phyloP scores from a whole-genome alignment of 1,140 invertebrate genomes.

The Drosophila mauritiana region DNA sequence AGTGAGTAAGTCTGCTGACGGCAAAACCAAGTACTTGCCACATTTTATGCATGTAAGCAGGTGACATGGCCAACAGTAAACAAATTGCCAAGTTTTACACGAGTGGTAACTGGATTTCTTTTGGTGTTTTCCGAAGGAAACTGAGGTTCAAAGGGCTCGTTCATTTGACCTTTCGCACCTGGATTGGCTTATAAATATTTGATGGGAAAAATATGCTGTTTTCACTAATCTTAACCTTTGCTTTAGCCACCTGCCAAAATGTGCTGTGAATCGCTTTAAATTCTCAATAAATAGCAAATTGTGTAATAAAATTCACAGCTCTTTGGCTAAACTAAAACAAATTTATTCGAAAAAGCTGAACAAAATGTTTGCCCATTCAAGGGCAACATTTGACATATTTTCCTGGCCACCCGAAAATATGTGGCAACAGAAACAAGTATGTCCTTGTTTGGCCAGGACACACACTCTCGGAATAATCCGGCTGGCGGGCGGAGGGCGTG shows the following conservation, averaged over 20 bases:
- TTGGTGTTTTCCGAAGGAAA: neutral
- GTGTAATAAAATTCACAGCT: neutral
- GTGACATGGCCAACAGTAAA: constrained; percentile 2
- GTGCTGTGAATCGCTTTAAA: no score
- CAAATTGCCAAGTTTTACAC: constrained; percentile 8
- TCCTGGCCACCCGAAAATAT: neutral
- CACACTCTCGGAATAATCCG: neutral
- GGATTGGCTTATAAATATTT: neutral
- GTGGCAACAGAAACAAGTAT: neutral
- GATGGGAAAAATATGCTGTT: neutral
- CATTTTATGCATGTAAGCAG: constrained; percentile 8
- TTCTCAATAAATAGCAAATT: no score
- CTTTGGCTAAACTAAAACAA: neutral
- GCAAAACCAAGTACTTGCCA: constrained; percentile 4
- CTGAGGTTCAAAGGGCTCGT: neutral
- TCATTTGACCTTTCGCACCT: neutral
- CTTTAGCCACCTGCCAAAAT: no score
- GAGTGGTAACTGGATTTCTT: neutral
- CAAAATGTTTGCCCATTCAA: neutral
- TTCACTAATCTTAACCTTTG: no score
- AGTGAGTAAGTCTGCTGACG: constrained; percentile 1
- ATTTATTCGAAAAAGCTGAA: neutral
- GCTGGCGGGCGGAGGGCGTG: neutral
- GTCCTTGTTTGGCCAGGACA: constrained; percentile 4
- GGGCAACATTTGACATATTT: neutral